These are phyloP conservation scores for Cygnus olor DNA, from an alignment of 2,797 vertebrate genomes.

Conservation along the genomic window DNA sequence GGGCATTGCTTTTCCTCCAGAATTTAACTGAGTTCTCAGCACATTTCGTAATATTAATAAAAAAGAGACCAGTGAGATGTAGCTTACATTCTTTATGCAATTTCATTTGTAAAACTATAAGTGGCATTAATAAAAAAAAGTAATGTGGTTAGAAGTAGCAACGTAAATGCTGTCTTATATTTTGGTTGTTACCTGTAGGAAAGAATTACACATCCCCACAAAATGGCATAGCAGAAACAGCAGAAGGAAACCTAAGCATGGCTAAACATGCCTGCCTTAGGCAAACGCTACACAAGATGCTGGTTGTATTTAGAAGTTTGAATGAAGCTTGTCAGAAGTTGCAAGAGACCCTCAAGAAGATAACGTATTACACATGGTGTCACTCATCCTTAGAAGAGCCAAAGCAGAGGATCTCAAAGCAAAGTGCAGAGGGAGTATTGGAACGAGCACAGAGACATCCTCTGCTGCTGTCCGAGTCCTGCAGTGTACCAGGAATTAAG, in stretches of 20 bases:
- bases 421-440: not conserved
- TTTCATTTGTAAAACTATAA: not conserved
- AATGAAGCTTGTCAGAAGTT: not conserved
- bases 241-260: not conserved
- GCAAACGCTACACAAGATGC: not conserved
- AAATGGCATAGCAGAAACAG: not conserved
- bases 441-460: not conserved
- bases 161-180: not conserved
- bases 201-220: not conserved
- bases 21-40: not conserved
- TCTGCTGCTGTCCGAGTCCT: not conserved
- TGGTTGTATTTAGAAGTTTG: not conserved
- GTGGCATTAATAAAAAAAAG: not conserved
- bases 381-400: not conserved
- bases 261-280: not conserved
- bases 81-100: not conserved
- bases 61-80: not conserved
- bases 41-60: not conserved
- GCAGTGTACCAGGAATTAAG: not conserved
- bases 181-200: not conserved
- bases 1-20: too few species aligned
- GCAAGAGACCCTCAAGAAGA: not conserved
- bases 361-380: not conserved
- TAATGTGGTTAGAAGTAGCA: not conserved
- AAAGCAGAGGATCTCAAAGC: not conserved